phyloP scores from a whole-genome alignment of 2,888 invertebrate genomes.

The Temnothorax ravouxi region DNA sequence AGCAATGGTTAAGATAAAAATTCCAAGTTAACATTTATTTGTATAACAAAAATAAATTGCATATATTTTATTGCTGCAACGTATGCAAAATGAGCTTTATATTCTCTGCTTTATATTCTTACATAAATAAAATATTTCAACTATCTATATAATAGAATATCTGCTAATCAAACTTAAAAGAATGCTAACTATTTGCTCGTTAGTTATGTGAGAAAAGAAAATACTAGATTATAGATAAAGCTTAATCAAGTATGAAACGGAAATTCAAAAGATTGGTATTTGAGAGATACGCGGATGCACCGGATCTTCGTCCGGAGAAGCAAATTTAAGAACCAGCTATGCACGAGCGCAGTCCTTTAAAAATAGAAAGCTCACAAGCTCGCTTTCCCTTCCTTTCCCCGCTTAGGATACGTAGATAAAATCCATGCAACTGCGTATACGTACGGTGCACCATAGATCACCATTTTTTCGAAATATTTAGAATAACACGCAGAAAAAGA shows the following conservation, averaged over 20 bases:
- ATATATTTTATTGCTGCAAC: neutral
- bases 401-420: constrained; percentile 70
- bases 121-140: neutral
- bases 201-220: neutral
- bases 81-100: no score
- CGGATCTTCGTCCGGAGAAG: constrained; percentile 5
- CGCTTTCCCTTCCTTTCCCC: neutral
- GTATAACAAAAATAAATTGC: neutral
- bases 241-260: neutral
- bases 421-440: constrained; percentile 58
- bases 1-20: neutral
- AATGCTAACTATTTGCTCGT: neutral
- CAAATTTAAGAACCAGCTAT: constrained; percentile 36
- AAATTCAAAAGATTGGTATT: constrained; percentile 9
- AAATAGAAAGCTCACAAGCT: constrained; percentile 72
- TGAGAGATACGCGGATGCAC: neutral
- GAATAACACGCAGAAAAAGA: neutral
- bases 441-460: constrained; percentile 67
- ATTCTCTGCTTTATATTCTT: neutral
- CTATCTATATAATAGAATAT: neutral
- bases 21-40: neutral
- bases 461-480: constrained; percentile 37
- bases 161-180: neutral
- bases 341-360: constrained; percentile 69
- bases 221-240: neutral